phyloP scores from a whole-genome alignment of 2,113 vertebrate species.

The Bothrops jararaca region DNA sequence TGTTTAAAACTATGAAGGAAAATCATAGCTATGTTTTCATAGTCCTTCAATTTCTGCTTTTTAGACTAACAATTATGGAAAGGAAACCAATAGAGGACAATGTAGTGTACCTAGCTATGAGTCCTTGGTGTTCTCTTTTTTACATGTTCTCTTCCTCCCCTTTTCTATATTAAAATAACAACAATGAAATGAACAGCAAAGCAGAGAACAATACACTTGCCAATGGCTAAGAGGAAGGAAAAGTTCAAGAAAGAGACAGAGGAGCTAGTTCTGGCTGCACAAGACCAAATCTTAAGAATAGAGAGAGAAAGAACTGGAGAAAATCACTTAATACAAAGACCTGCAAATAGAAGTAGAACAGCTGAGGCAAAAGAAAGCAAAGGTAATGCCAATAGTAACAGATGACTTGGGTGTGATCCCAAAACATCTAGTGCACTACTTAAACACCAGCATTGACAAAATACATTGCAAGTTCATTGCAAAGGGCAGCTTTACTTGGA shows the following conservation, averaged over 20 bases:
- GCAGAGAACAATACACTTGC: background rate
- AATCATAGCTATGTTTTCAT: background rate
- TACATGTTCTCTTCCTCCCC: background rate
- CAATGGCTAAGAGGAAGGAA: background rate
- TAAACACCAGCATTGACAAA: background rate
- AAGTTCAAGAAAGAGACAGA: no score
- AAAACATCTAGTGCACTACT: background rate
- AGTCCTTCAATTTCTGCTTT: background rate
- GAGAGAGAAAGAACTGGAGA: no score
- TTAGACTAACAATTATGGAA: background rate
- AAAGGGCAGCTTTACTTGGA: background rate
- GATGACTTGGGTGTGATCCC: background rate
- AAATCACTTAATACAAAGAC: no score
- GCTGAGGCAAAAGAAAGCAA: background rate
- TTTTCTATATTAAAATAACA: background rate
- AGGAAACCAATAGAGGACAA: background rate
- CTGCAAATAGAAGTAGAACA: background rate
- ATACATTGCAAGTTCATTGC: background rate
- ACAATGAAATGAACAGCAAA: background rate
- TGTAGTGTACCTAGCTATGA: no score
- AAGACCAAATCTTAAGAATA: no score
- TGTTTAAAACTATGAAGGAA: constrained; percentile 10
- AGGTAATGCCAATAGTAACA: background rate
- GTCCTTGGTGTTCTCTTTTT: background rate
- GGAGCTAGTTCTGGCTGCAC: no score